Base-by-base conservation (phyloP, 2,888 invertebrate species). In the Lagria hirta region DNA sequence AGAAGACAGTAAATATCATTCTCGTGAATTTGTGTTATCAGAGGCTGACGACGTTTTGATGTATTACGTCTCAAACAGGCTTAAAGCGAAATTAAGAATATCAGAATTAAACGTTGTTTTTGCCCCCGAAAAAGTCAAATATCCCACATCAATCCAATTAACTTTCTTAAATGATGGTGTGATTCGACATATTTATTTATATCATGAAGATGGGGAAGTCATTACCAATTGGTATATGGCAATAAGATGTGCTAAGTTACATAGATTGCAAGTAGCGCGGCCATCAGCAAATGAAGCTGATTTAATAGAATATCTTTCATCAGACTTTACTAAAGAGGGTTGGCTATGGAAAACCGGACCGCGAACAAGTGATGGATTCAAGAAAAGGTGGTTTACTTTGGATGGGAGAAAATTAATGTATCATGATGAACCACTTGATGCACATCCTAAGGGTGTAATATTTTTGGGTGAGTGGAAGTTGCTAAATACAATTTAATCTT, bases 351-450 rank as follows among this genome's bases (percentile, higher is more conserved):
- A 94, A 75, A 92, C 91, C 1, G 93, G 93, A 0, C 93, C 93
- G 0, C 74, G 84, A 43, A 77, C 80, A 2, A 83, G 82, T 3
- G 92, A 93, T 64, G 86, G 86, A 0, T 92, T 88, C 65, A 83
- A 88, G 54, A 83, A 86, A 55, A 74, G 93, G 29, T 94, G 93
- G 93, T 92, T 92, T 68, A 90, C 90, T 0, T 70, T 94, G 24
- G 92, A 92, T 58, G 85, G 87, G 60, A 79, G 93, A 51, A 92
- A 91, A 68, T 75, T 94, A n/a, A 92, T 92, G 90, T 94, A 94
- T 64, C 89, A 91, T 61, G 88, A 90, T 63, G 88, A 90, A 61
- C 86, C 87, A 1, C 72, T 92, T 67, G 89, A 90, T 63, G 88
- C 92, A 2, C 86, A 87, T 73, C 90, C 93, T 0, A 92, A 91